A percentile compares a stretch with the other conserved stretches of the same genome.
These are phyloP conservation scores for Sphyrna mokarran DNA, from an alignment of 2,113 vertebrate genomes.

Conservation along the genomic window DNA sequence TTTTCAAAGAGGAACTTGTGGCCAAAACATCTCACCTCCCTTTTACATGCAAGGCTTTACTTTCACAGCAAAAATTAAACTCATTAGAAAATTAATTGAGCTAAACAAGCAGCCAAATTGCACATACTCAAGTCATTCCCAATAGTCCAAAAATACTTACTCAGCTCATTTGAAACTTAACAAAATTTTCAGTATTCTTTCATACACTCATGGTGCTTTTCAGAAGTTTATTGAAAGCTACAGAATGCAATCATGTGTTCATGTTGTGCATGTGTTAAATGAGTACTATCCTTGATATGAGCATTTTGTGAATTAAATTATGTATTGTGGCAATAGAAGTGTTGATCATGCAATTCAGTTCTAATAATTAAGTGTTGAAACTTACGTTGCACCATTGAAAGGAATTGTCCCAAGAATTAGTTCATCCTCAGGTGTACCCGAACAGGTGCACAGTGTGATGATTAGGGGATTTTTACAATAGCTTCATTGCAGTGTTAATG, in stretches of 20 bases:
- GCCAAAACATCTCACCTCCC: not conserved
- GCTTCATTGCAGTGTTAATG: no score
- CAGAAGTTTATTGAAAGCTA: not conserved
- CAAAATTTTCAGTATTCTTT: not conserved
- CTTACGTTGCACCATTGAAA: not conserved
- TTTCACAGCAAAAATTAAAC: not conserved
- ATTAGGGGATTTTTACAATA: no score
- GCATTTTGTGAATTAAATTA: not conserved
- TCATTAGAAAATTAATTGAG: not conserved
- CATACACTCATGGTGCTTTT: not conserved
- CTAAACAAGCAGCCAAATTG: not conserved
- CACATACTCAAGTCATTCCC: not conserved
- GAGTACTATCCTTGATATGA: not conserved
- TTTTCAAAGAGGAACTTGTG: not conserved
- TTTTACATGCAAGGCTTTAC: not conserved
- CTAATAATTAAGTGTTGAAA: not conserved
- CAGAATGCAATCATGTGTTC: not conserved
- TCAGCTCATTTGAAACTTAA: not conserved
- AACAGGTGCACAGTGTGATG: no score
- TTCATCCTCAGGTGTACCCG: not conserved
- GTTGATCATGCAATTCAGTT: no score
- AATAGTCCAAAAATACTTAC: not conserved
- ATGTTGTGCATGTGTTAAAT: not conserved
- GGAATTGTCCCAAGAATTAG: not conserved
- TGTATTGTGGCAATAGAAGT: not conserved